A percentile compares a stretch with the other conserved stretches of the same genome.
Conservation (phyloP, 2,888 invertebrate species). For the Coronaproctus castanopsis region DNA sequence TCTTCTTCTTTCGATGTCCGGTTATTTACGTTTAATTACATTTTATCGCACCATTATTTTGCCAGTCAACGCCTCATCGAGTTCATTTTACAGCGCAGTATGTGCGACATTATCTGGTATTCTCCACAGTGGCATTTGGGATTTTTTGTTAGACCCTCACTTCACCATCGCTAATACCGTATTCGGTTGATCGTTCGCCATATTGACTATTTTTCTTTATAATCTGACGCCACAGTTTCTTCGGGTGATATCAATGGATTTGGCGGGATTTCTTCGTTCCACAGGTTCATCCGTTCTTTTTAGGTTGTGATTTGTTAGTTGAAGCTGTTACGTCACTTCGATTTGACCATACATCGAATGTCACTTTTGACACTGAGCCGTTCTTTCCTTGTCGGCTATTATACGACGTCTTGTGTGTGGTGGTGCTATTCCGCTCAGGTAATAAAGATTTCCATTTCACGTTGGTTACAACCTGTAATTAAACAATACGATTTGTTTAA, state of each 20-base stretch:
- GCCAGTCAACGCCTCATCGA: no score
- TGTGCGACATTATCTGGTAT: no score
- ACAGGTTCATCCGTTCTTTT: not conserved
- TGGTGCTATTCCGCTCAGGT: not conserved
- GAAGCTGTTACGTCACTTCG: not conserved
- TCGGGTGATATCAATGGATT: not conserved
- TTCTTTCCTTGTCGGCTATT: not conserved
- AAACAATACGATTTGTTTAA: not conserved
- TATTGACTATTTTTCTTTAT: not conserved
- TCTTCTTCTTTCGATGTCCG: no score
- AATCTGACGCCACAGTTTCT: not conserved
- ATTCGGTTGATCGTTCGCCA: not conserved
- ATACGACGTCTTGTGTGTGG: not conserved
- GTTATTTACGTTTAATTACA: no score
- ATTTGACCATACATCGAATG: not conserved
- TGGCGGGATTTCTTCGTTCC: not conserved
- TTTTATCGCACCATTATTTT: no score
- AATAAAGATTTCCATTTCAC: not conserved
- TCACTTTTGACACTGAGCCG: not conserved
- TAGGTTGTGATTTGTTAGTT: not conserved
- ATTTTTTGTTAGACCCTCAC: not conserved
- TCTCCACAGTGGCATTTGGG: not conserved
- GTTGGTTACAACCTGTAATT: not conserved
- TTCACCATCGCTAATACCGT: not conserved
- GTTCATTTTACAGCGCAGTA: no score